Evolutionary conservation across 2,888 invertebrate species (phyloP).

Genomic region (Caenorhabditis imperialis): DNA sequence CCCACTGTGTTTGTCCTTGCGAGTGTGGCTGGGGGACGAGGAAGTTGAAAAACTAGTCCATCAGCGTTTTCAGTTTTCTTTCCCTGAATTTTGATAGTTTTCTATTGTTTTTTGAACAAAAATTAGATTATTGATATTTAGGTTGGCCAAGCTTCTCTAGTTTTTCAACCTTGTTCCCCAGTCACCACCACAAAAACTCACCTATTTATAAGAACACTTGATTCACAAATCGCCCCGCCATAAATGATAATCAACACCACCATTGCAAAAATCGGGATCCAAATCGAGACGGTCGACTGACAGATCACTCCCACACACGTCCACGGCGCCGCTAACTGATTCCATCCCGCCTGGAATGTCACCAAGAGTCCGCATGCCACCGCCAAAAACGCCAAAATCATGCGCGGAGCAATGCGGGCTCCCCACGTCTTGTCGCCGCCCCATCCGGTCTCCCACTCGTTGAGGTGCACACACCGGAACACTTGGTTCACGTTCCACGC

Average conservation of each 20-base stretch:
- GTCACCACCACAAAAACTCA: no score
- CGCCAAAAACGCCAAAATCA: neutral
- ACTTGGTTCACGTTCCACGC: conserved; percentile 39
- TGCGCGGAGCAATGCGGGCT: conserved; percentile 6
- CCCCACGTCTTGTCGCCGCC: conserved; percentile 1
- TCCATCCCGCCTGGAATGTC: conserved; percentile 19
- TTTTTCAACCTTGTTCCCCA: no score
- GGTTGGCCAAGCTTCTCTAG: no score
- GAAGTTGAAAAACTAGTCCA: no score
- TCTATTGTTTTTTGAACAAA: no score
- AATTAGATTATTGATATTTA: no score
- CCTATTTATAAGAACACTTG: conserved; percentile 12
- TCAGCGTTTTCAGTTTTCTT: no score
- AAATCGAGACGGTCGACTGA: conserved; percentile 13
- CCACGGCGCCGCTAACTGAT: conserved; percentile 22
- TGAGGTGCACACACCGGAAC: conserved; percentile 22
- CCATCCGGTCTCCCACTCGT: conserved; percentile 25
- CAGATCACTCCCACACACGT: conserved; percentile 39
- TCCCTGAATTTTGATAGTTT: no score
- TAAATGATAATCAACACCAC: neutral
- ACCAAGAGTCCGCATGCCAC: neutral
- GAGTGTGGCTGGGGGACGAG: no score
- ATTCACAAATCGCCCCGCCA: conserved; percentile 7
- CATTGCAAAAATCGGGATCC: conserved; percentile 15
- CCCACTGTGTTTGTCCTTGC: no score